Conservation (phyloP, 2,888 invertebrate species). For the Calliphora vomitoria region DNA sequence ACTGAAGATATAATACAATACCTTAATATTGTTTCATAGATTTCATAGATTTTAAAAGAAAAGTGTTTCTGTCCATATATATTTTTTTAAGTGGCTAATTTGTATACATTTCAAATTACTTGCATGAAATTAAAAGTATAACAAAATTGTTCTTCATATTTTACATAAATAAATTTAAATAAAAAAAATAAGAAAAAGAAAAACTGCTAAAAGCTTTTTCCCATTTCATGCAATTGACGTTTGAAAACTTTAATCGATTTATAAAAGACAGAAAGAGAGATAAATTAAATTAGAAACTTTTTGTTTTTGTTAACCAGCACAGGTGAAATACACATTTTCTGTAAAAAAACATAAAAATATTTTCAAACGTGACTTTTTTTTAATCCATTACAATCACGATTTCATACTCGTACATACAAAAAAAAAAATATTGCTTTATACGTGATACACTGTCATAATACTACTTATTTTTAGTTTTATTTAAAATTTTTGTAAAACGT, state of each 20-base stretch:
- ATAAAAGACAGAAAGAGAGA: slow-evolving; percentile 13
- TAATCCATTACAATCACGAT: slow-evolving; percentile 71
- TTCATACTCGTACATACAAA: slow-evolving; percentile 33
- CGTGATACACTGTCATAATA: slow-evolving; percentile 50
- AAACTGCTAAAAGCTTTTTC: slow-evolving; percentile 3
- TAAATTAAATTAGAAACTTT: slow-evolving; percentile 57
- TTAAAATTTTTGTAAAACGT: slow-evolving; percentile 29
- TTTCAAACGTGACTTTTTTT: slow-evolving; percentile 72
- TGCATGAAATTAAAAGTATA: not conserved
- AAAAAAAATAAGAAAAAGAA: not conserved
- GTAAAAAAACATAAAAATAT: not conserved
- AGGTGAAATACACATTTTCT: slow-evolving; percentile 28
- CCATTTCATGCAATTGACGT: slow-evolving; percentile 3
- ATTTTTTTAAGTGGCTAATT: not conserved
- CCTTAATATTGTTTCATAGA: no score
- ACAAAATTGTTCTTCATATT: not conserved
- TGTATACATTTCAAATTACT: not conserved
- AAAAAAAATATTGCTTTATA: slow-evolving; percentile 31
- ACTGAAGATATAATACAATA: no score
- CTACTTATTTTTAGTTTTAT: slow-evolving; percentile 2
- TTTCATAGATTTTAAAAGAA: no score
- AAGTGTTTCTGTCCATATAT: no score
- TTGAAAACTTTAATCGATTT: slow-evolving; percentile 61
- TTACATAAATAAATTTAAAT: not conserved
- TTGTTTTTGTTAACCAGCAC: slow-evolving; percentile 5